Evolutionary conservation across 2,797 vertebrate species (phyloP), one percentile per base, ranked within the genome.

Genomic region (Characodon lateralis): DNA sequence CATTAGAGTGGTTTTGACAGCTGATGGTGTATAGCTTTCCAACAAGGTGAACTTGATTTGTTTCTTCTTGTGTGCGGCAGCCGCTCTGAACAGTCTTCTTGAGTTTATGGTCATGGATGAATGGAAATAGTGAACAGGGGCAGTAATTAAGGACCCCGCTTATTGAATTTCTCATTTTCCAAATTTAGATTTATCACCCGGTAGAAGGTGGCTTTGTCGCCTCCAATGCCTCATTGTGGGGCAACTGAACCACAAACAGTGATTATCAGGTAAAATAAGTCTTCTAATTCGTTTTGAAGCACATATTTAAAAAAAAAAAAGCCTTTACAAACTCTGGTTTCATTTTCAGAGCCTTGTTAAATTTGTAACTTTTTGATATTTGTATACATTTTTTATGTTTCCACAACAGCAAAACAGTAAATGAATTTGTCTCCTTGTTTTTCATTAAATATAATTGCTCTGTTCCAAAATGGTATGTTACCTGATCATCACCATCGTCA

Each of bases 181-280:
- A 91, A 92, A 94, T 92, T 89, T 89, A 93, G 86, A 95, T 94
- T 93, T 92, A 94, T 94, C 87, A 91, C 89, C 83, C 83, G 63
- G 86, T 89, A 83, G 87, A 91, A 87, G 58, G 85, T 89, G 86
- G 87, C 87, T 89, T 87, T 80, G 83, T 88, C 1, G 80, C 73
- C 78, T 87, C 83, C 89, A 79, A 83, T 83, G 85, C 83, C 85
- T 89, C 87, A 77, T 84, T 88, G 80, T 83, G 75, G 85, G 80
- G 72, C 89, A 39, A 59, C 35, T 88, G 89, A 93, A 91, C 89
- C 92, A 88, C 22, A 24, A 90, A 91, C 88, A 72, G 78, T 81
- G 71, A 93, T 93, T 93, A 93, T 87, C 85, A 79, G 31, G 8
- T 66, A 72, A 76, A 91, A 89, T 90, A 85, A 85, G 78, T 88